A percentile compares a stretch with the other conserved stretches of the same genome.
phyloP scores from a whole-genome alignment of 1,140 invertebrate species.

The Antheraea mylitta region DNA sequence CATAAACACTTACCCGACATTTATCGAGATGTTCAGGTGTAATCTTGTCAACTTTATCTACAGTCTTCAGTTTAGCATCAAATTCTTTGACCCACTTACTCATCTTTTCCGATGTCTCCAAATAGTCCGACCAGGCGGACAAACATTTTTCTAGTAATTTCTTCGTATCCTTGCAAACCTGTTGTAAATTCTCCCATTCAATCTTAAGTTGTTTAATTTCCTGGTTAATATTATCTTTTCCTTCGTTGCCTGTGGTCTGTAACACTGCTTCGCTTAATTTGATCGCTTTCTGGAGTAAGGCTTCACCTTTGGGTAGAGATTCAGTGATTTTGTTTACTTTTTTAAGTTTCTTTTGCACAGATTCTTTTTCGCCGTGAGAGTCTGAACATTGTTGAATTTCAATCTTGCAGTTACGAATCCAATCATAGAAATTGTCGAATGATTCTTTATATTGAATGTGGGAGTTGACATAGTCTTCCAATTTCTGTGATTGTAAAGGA shows the following conservation, averaged over 20 bases:
- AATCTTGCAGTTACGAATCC: conserved; percentile 90
- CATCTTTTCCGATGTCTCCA: conserved; percentile 86
- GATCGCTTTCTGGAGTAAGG: conserved; percentile 86
- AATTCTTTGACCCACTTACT: conserved; percentile 89
- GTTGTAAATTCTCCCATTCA: conserved; percentile 92
- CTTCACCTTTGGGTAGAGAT: conserved; percentile 85
- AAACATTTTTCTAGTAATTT: conserved; percentile 89
- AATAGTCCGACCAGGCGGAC: conserved; percentile 92
- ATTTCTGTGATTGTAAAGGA: conserved; percentile 74
- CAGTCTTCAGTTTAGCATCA: conserved; percentile 82
- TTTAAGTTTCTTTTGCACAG: conserved; percentile 85
- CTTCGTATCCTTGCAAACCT: conserved; percentile 89
- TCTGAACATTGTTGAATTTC: conserved; percentile 92
- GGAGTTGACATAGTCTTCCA: conserved; percentile 90
- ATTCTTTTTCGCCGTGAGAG: conserved; percentile 89
- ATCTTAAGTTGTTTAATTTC: conserved; percentile 91
- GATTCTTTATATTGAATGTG: conserved; percentile 93
- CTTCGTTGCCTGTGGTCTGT: conserved; percentile 90
- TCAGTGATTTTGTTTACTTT: conserved; percentile 85
- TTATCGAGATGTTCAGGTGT: conserved; percentile 88
- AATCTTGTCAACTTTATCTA: conserved; percentile 88
- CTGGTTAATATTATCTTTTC: conserved; percentile 90
- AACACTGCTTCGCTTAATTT: conserved; percentile 89
- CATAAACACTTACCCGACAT: conserved; percentile 81
- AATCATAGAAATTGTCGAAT: conserved; percentile 91